Evolutionary conservation across 2,113 vertebrate species (phyloP), one percentile per base, ranked within the genome.

Genomic region (Chloroceryle aenea): DNA sequence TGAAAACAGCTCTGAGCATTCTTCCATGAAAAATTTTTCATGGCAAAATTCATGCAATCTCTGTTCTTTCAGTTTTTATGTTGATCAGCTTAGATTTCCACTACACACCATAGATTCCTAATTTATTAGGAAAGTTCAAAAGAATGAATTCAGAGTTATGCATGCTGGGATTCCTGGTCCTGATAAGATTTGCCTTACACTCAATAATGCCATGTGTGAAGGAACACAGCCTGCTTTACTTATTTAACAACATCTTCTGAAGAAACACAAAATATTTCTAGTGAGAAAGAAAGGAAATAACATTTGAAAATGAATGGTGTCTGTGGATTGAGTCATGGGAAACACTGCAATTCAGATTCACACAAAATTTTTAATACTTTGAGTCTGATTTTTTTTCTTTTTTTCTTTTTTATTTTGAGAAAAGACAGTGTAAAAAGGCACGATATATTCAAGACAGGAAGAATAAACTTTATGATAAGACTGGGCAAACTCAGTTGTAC

Each of bases 401-500:
- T 42, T 34, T 19, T 8, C 19, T 42, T n/a, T 40, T 5, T 55
- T 27, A 30, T 52, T 34, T 82, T 69, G 16, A 67, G 76, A 80
- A 50, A 17, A 86, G 10, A 10, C 1, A 3, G 6, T 1, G 0
- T 53, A 20, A 48, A 53, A 84, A 80, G 9, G 19, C 6, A 15
- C 30, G 80, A 2, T 58, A 9, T 40, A 56, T 88, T 80, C 1
- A 3, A 69, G 53, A 64, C 5, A 47, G 13, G 22, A 27, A 21
- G 38, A 61, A 53, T 58, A 40, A 79, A 61, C 45, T n/a, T 76
- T 25, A 58, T 64, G 4, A 18, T 71, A 25, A 6, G 50, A 43
- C 17, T 38, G 27, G 6, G 4, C 5, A 1, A 85, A 47, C 22
- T 87, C 47, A 38, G 6, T 67, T 71, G 42, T 71, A 52, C 69